phyloP scores from a whole-genome alignment of 2,888 invertebrate genomes.

The Tetranychus truncatus region DNA sequence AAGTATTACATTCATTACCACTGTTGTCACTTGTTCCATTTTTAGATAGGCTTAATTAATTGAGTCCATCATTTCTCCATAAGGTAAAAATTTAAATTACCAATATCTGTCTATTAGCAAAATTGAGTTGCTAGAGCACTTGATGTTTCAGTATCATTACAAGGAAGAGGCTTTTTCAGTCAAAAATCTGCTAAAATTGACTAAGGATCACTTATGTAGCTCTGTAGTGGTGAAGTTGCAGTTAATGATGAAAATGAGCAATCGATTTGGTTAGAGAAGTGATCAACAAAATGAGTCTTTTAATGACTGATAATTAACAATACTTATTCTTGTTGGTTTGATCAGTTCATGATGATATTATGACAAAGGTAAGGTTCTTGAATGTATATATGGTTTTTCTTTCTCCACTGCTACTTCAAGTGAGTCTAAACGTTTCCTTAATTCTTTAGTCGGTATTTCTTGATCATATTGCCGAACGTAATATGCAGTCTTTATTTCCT shows the following conservation, averaged over 20 bases:
- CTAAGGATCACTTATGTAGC: constrained; percentile 20
- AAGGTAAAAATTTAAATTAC: constrained; percentile 35
- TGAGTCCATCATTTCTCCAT: constrained; percentile 36
- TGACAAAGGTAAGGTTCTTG: too few relatives aligned
- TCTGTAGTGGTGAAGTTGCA: constrained; percentile 15
- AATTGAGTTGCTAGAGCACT: constrained; percentile 35
- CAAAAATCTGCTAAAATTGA: constrained; percentile 17
- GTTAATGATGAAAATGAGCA: neutral
- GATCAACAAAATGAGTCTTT: too few relatives aligned
- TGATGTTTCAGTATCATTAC: constrained; percentile 12
- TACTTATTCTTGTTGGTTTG: too few relatives aligned
- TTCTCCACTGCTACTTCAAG: too few relatives aligned
- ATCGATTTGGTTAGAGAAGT: too few relatives aligned
- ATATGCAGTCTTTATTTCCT: too few relatives aligned
- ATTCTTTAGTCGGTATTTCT: too few relatives aligned
- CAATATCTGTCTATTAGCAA: constrained; percentile 39
- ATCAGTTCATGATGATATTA: too few relatives aligned
- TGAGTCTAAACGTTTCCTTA: too few relatives aligned
- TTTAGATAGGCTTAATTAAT: constrained; percentile 21
- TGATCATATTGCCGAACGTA: too few relatives aligned
- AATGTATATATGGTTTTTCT: too few relatives aligned
- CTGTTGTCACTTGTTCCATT: constrained; percentile 12
- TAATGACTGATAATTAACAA: too few relatives aligned
- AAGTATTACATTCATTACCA: neutral
- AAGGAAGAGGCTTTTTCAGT: constrained; percentile 11